A percentile compares a stretch with the other conserved stretches of the same genome.
Evolutionary conservation across 2,113 vertebrate genomes (phyloP).

Genomic region (Corvus hawaiiensis): DNA sequence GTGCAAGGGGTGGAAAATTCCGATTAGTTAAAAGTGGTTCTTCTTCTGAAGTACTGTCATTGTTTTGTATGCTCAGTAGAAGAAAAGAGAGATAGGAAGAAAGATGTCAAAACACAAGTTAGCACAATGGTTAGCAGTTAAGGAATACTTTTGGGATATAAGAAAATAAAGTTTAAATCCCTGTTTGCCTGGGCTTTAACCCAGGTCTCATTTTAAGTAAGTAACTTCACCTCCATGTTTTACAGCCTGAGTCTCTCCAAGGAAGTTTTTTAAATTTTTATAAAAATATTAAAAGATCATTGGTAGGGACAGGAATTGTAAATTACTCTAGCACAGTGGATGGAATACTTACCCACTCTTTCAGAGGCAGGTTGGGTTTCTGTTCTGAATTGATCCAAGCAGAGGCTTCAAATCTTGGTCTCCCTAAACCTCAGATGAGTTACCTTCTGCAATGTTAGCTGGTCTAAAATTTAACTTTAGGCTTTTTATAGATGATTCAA

Average conservation of each 20-base stretch:
- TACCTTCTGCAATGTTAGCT: not conserved
- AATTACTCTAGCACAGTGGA: not conserved
- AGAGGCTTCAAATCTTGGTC: not conserved
- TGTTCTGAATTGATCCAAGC: not conserved
- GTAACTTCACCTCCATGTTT: not conserved
- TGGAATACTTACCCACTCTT: not conserved
- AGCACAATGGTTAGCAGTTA: not conserved
- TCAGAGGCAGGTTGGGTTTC: not conserved
- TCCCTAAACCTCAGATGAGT: not conserved
- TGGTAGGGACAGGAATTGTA: not conserved
- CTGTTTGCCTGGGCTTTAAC: not conserved
- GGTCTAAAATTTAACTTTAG: not conserved
- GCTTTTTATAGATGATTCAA: not conserved
- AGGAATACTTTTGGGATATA: not conserved
- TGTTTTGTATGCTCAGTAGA: not conserved
- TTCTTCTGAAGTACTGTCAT: not conserved
- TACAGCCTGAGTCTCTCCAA: not conserved
- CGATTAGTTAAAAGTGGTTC: not conserved
- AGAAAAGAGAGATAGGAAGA: not conserved
- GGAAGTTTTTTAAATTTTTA: not conserved
- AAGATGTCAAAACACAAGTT: not conserved
- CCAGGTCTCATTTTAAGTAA: not conserved
- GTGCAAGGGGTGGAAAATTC: not conserved
- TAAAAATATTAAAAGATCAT: not conserved
- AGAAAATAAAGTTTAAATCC: not conserved